Conservation (phyloP, 2,797 vertebrate genomes). For the Micropoecilia bifurca region DNA sequence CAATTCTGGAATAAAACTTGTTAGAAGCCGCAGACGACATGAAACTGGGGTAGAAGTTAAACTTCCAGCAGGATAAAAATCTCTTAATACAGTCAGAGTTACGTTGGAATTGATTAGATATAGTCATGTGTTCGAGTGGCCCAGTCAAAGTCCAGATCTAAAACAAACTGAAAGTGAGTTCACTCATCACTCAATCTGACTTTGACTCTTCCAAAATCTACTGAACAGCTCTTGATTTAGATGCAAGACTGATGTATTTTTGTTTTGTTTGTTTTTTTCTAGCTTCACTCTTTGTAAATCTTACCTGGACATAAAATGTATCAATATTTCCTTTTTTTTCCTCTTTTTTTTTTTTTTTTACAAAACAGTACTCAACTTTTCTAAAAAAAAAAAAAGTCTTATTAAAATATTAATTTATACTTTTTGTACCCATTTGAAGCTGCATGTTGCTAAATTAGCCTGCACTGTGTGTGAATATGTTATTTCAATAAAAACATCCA, state of each 20-base stretch:
- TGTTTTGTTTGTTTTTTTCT: neutral
- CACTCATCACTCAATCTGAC: neutral
- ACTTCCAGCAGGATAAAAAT: neutral
- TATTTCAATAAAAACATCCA: neutral
- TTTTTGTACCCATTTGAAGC: neutral
- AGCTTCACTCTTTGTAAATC: neutral
- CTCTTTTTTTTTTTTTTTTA: neutral
- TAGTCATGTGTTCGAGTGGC: neutral
- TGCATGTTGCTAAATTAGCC: neutral
- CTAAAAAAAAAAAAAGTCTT: neutral
- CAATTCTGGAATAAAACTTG: neutral
- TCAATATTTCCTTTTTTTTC: neutral
- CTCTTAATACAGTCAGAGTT: neutral
- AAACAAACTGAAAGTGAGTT: neutral
- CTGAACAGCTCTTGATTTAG: neutral
- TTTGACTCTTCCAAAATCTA: neutral
- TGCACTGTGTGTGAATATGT: neutral
- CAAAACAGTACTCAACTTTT: neutral
- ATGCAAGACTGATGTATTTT: neutral
- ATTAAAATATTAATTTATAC: neutral
- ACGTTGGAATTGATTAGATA: neutral
- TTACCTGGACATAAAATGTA: neutral
- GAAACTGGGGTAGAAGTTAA: neutral
- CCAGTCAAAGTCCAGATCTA: neutral
- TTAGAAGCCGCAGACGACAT: neutral